Base-by-base conservation (phyloP, 2,113 vertebrate genomes). In the Neodontobutis hainanensis region DNA sequence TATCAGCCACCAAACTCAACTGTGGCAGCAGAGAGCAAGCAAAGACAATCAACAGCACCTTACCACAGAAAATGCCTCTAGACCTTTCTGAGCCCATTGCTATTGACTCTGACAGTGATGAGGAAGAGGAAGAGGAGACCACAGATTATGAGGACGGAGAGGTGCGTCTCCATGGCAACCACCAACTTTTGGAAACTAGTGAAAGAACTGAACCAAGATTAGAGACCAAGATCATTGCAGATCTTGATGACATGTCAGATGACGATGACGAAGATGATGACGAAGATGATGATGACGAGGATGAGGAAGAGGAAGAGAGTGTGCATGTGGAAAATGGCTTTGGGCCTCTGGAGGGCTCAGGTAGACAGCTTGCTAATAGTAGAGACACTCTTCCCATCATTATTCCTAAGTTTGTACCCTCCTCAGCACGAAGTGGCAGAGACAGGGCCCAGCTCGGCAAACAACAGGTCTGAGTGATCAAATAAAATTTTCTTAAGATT, bases 261-360 rank as follows among this genome's bases (percentile, higher is more conserved):
- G 61, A 89, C 2, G 91, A 88, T 0, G 94, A 93, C 0, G 94
- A 92, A 15, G 80, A 87, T 0, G 83, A 85, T 0, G 93, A 93
- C 0, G 94, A 94, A 2, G 93, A 92, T 0, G 95, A 93, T 8
- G 94, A 93, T 14, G 90, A 89, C 51, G 83, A 79, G 38, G 93
- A 89, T 70, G 91, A 93, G 0, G 94, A 95, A 4, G 94, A 95
- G 10, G 69, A 69, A 0, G 81, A 78, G 15, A 75, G 91, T 85
- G 44, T n/a, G 4, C 87, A 94, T 2, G 84, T 90, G 42, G 85
- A 92, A 63, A 95, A 94, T 48, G 95, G 94, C 70, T 94, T 95
- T 67, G 91, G 90, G 35, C 36, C 90, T 55, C 73, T 65, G 11
- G 91, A 94, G 90, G 78, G 77, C 91, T 65, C 85, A 45, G 90